Evolutionary conservation across 2,113 vertebrate species (phyloP), one percentile per base, ranked within the genome.

Genomic region (Ciconia maguari): DNA sequence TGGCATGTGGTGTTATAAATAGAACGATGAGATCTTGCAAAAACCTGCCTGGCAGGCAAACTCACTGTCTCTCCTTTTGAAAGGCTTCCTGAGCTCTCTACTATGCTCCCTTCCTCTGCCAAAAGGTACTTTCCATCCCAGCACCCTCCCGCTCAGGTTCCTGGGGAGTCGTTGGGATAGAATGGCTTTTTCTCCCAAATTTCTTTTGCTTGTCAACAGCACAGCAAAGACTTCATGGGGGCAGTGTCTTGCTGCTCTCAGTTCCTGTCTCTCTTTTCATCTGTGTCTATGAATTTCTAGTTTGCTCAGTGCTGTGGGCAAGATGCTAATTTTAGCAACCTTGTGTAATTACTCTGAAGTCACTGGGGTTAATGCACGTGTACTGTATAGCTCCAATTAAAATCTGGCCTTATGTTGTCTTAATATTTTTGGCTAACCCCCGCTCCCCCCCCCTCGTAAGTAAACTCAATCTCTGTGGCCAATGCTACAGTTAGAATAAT

Each of bases 1-100:
- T 89, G 96, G 91, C 94, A 95, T 97, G 89, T 81, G 41, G 64
- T 74, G 94, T 93, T 96, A 98, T 97, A 98, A 98, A 98, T 97
- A 98, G 98, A 97, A 95, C 6, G 26, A 44, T 57, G 84, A 91
- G 51, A 91, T 95, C 90, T 87, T 89, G 96, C 89, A 95, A 89
- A 92, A 96, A 95, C 89, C 83, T 96, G 96, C 97, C 97, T 96
- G 75, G 87, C 89, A 97, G 97, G 97, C 96, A 96, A 83, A 85
- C 90, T 89, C 41, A 0, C 60, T 89, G 90, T 83, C 72, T 87
- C 87, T 78, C 65, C 60, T 91, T 83, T 65, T 83, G 83, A 92
- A 87, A 87, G 66, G 66, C 49, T 96, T 96, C 89, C 92, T 79
- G 41, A 85, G 74, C 82, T 83, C 48, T 89, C 54, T 41, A 49